Percentiles rank a stretch among this genome's conserved stretches.
These are phyloP conservation scores for Notothenia rossii DNA, from an alignment of 2,113 vertebrate species.

Conservation along the genomic window DNA sequence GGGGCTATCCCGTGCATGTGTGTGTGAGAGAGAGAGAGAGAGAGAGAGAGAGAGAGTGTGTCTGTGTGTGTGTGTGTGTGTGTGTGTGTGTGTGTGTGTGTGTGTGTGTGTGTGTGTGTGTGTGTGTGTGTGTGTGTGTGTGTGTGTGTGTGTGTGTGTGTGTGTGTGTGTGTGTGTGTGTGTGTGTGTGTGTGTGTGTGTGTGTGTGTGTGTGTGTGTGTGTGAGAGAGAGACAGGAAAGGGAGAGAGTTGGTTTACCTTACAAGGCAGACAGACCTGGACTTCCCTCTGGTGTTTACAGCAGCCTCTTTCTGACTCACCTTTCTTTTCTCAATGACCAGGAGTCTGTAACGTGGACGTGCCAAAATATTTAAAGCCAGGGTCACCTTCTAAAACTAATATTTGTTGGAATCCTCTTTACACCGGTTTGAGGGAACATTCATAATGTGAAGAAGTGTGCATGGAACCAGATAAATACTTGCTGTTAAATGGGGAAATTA, in stretches of 20 bases:
- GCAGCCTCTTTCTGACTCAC: constrained; percentile 54
- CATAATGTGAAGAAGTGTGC: too few relatives aligned
- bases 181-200: constrained; percentile 9
- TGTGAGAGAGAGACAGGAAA: constrained; percentile 3
- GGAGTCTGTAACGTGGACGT: background rate
- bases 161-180: background rate
- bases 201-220: background rate
- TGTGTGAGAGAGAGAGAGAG: background rate
- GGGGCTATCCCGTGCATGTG: constrained; percentile 55
- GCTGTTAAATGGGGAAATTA: too few relatives aligned
- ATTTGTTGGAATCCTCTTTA: too few relatives aligned
- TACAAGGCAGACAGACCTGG: constrained; percentile 82
- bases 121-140: constrained; percentile 3
- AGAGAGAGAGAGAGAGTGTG: background rate
- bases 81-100: constrained; percentile 2
- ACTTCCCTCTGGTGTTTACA: constrained; percentile 49
- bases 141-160: constrained; percentile 14
- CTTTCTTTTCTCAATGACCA: constrained; percentile 58
- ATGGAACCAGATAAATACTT: too few relatives aligned
- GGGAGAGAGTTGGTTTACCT: constrained; percentile 72
- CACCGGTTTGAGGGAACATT: too few relatives aligned
- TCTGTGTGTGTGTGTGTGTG: background rate
- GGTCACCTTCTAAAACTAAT: too few relatives aligned
- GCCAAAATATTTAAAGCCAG: background rate
- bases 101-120: constrained; percentile 11